A percentile compares a stretch with the other conserved stretches of the same genome.
These are phyloP conservation scores for Hydrozoanthus gracilis DNA, from an alignment of 92 coral and sea anemone genomes.

Conservation along the genomic window DNA sequence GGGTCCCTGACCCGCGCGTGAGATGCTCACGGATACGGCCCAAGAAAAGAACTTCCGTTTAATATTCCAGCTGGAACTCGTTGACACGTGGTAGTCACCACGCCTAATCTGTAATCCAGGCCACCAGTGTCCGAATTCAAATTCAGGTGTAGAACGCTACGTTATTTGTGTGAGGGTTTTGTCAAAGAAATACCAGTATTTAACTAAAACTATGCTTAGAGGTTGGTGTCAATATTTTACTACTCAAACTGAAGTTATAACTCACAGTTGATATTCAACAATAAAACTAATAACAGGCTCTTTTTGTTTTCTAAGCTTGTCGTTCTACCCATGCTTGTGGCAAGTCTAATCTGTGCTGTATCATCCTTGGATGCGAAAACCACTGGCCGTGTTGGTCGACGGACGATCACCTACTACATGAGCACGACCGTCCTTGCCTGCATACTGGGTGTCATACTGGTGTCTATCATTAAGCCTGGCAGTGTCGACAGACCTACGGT, in stretches of 20 bases:
- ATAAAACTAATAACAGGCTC: neutral
- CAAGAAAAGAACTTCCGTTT: too few species aligned
- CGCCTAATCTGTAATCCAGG: too few species aligned
- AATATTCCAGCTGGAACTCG: too few species aligned
- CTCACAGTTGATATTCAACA: neutral
- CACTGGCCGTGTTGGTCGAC: constrained; percentile 88
- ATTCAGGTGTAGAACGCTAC: too few species aligned
- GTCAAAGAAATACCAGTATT: too few species aligned
- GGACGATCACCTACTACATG: constrained; percentile 83
- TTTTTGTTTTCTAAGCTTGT: constrained; percentile 38
- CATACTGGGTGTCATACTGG: constrained; percentile 83
- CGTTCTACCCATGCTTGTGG: constrained; percentile 85
- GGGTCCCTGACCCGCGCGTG: too few species aligned
- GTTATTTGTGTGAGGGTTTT: too few species aligned
- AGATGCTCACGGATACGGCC: too few species aligned
- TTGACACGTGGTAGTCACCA: too few species aligned
- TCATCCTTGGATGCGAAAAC: constrained; percentile 86
- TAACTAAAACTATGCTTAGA: too few species aligned
- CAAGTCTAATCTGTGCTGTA: constrained; percentile 86
- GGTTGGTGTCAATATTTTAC: too few species aligned
- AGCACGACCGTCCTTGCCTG: constrained; percentile 84
- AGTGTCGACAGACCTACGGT: constrained; percentile 55
- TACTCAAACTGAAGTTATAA: neutral
- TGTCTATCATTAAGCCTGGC: constrained; percentile 84
- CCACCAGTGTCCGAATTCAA: too few species aligned